These are phyloP conservation scores for Sacculina carcini DNA, from an alignment of 2,888 invertebrate genomes.

Conservation along the genomic window DNA sequence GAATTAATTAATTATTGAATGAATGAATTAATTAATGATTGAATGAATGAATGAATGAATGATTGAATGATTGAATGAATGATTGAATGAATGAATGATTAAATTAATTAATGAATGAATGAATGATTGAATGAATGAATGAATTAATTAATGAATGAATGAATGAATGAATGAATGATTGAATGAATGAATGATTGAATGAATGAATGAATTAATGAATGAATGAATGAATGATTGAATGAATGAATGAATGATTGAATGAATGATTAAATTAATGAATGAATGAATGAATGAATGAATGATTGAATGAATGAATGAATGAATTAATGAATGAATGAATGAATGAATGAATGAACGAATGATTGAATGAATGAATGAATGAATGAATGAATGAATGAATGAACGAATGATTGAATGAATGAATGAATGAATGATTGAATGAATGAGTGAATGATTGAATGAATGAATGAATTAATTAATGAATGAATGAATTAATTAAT, in stretches of 20 bases:
- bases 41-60: neutral
- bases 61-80: slow-evolving; percentile 3
- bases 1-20: neutral
- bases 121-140: too few species aligned
- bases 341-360: too few species aligned
- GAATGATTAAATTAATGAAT: too few species aligned
- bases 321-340: too few species aligned
- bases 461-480: too few species aligned
- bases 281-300: slow-evolving; percentile 5
- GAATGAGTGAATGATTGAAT: too few species aligned
- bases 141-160: neutral
- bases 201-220: slow-evolving; percentile 1
- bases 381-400: too few species aligned
- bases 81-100: neutral
- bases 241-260: neutral
- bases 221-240: slow-evolving; percentile 2
- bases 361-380: too few species aligned
- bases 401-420: too few species aligned
- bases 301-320: too few species aligned
- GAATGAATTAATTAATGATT: neutral
- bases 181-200: neutral
- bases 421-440: too few species aligned
- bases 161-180: slow-evolving; percentile 1
- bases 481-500: too few species aligned
- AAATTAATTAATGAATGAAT: neutral